Conservation (phyloP, 2,113 vertebrate species). For the Melanocharis versteri region DNA sequence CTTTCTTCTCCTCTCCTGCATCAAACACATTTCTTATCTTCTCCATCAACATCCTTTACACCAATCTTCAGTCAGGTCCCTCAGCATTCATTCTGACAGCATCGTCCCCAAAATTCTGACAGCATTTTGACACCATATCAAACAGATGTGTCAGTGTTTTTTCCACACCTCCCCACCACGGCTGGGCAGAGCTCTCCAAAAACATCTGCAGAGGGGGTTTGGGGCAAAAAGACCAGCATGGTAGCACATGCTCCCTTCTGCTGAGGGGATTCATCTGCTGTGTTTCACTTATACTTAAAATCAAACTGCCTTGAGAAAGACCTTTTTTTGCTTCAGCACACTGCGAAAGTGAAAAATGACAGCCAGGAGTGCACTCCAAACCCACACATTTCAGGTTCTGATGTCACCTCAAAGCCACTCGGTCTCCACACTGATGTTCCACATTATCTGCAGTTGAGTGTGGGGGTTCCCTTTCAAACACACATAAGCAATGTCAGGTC, state of each 20-base stretch:
- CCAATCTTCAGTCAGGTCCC: background rate
- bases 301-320: background rate
- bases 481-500: background rate
- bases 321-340: background rate
- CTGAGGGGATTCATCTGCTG: background rate
- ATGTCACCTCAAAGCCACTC: background rate
- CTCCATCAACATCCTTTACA: background rate
- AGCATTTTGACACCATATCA: background rate
- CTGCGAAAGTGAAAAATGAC: background rate
- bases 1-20: background rate
- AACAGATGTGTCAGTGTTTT: background rate
- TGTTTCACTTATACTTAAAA: background rate
- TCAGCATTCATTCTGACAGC: background rate
- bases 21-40: background rate
- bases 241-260: background rate
- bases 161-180: background rate
- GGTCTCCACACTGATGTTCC: background rate
- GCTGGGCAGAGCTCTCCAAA: background rate
- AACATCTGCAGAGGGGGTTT: background rate
- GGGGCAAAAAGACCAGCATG: background rate
- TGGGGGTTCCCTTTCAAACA: background rate
- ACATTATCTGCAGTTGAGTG: fast-evolving
- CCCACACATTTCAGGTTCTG: background rate
- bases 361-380: background rate
- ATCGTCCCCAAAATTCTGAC: background rate